Evolutionary conservation across 2,797 vertebrate genomes (phyloP).

Genomic region (Notolabrus celidotus): DNA sequence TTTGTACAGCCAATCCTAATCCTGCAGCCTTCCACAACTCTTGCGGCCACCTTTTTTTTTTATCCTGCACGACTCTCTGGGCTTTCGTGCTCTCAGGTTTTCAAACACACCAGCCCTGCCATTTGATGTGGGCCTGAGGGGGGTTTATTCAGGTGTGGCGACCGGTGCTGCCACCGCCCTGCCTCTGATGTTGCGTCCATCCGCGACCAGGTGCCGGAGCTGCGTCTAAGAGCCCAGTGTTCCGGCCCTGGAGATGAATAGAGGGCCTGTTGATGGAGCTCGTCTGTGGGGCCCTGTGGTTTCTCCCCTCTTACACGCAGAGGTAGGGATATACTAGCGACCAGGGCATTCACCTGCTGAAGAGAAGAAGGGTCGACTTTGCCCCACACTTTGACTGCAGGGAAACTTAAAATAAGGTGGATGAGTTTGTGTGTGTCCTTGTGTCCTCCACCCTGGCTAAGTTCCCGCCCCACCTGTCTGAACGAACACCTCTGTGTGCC

Average conservation of each 20-base stretch:
- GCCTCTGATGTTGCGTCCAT: conserved; percentile 73
- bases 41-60: conserved; percentile 12
- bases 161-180: conserved; percentile 60
- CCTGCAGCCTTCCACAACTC: conserved; percentile 46
- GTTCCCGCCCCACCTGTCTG: conserved; percentile 57
- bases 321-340: conserved; percentile 31
- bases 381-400: conserved; percentile 33
- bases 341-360: conserved; percentile 64
- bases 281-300: conserved; percentile 73
- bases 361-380: conserved; percentile 31
- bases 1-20: conserved; percentile 66
- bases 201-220: conserved; percentile 74
- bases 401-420: conserved; percentile 22
- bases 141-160: conserved; percentile 81
- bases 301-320: conserved; percentile 67
- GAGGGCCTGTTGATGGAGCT: conserved; percentile 77
- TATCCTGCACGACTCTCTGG: conserved; percentile 6
- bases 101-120: conserved; percentile 50
- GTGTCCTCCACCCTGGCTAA: conserved; percentile 29
- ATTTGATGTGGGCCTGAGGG: conserved; percentile 72
- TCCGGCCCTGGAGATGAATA: conserved; percentile 65
- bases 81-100: conserved; percentile 55
- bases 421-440: conserved; percentile 32
- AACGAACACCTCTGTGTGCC: conserved; percentile 52
- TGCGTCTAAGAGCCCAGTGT: conserved; percentile 75